phyloP scores from a whole-genome alignment of 2,888 invertebrate genomes.

The Drosophila nr. fundita region DNA sequence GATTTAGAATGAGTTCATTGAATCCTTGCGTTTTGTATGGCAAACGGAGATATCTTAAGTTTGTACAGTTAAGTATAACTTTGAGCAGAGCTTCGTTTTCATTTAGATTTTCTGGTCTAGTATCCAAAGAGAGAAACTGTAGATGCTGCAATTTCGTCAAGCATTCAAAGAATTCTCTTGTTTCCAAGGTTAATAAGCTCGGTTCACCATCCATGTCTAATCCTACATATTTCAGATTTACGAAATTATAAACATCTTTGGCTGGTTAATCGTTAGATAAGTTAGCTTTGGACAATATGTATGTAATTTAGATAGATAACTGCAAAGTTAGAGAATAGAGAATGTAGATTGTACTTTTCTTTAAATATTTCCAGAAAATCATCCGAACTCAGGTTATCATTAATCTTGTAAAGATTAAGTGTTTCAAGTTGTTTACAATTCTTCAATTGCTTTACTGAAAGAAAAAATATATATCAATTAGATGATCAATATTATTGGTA shows the following conservation, averaged over 20 bases:
- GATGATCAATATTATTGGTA: background rate
- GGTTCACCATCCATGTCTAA: conserved; percentile 10
- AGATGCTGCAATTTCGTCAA: conserved; percentile 11
- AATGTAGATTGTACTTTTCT: conserved; percentile 2
- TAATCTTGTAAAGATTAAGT: conserved; percentile 13
- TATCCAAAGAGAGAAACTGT: conserved; percentile 19
- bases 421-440: conserved; percentile 18
- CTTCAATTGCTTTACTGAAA: conserved; percentile 20
- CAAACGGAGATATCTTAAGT: conserved; percentile 26
- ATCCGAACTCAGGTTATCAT: background rate
- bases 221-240: conserved; percentile 28
- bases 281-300: conserved; percentile 26
- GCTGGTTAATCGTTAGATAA: conserved; percentile 19
- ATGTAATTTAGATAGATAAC: conserved; percentile 3
- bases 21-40: conserved; percentile 3
- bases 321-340: conserved; percentile 13
- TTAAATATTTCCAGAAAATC: conserved; percentile 32
- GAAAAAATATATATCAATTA: background rate
- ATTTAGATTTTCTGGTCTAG: background rate
- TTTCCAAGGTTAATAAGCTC: background rate
- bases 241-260: conserved; percentile 6
- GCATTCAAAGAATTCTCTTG: background rate
- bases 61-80: conserved; percentile 7
- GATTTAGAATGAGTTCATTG: conserved; percentile 1
- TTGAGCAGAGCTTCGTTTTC: background rate